Conservation (phyloP, 2,888 invertebrate genomes). For the Lasiommata megera region DNA sequence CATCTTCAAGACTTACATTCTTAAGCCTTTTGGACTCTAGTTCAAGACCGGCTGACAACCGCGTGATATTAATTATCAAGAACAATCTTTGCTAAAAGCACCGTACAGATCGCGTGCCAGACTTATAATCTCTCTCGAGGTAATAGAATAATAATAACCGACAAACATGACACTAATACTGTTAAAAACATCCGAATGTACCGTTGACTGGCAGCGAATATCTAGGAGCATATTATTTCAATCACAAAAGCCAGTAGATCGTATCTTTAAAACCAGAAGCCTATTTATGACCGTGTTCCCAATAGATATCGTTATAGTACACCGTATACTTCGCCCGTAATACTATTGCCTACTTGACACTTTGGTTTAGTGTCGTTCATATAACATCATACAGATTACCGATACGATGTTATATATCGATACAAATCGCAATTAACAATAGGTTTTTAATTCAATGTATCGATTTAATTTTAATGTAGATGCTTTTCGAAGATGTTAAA, state of each 20-base stretch:
- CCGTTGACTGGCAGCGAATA: constrained; percentile 11
- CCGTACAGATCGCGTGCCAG: constrained; percentile 21
- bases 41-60: background rate
- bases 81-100: background rate
- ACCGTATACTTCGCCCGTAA: background rate
- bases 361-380: background rate
- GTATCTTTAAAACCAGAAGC: constrained; percentile 16
- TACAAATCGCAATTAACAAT: background rate
- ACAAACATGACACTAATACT: constrained; percentile 25
- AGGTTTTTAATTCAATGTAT: background rate
- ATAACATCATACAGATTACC: background rate
- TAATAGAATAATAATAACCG: constrained; percentile 21
- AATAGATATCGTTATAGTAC: constrained; percentile 1
- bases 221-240: constrained; percentile 18
- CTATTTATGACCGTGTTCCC: constrained; percentile 8
- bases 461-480: too few species aligned
- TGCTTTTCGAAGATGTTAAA: too few species aligned
- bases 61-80: background rate
- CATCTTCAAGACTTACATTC: too few species aligned
- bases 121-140: constrained; percentile 21
- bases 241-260: constrained; percentile 14
- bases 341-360: background rate
- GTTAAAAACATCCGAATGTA: constrained; percentile 22
- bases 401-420: background rate
- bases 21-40: background rate